Evolutionary conservation across 2,113 vertebrate genomes (phyloP).

Genomic region (Protobothrops flavoviridis): DNA sequence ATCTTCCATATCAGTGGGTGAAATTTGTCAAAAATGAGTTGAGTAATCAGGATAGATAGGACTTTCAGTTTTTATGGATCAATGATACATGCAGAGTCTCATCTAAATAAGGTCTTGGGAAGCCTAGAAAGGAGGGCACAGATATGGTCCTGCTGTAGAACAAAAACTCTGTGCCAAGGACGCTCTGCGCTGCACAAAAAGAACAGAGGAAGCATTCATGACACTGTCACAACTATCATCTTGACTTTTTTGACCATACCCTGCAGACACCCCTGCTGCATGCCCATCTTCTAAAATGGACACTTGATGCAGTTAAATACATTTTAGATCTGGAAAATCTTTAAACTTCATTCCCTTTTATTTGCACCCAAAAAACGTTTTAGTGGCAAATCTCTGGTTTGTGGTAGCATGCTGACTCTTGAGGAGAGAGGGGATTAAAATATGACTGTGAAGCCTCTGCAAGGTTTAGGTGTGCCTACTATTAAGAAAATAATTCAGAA

Average conservation of each 20-base stretch:
- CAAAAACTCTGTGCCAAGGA: too few species aligned
- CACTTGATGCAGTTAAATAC: too few species aligned
- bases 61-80: neutral
- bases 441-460: neutral
- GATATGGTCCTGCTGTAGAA: too few species aligned
- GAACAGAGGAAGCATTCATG: too few species aligned
- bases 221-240: too few species aligned
- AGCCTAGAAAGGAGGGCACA: neutral
- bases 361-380: neutral
- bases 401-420: neutral
- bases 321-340: neutral
- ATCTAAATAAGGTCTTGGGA: neutral
- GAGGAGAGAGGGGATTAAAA: neutral
- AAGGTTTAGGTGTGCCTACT: neutral
- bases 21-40: neutral
- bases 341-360: neutral
- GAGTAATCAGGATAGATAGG: neutral
- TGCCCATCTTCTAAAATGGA: too few species aligned
- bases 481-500: neutral
- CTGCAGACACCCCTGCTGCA: too few species aligned
- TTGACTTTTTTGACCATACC: too few species aligned
- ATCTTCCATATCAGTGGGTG: neutral
- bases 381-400: neutral
- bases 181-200: too few species aligned
- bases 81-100: neutral